Evolutionary conservation across 2,113 vertebrate genomes (phyloP).

Genomic region (Mustela lutreola): DNA sequence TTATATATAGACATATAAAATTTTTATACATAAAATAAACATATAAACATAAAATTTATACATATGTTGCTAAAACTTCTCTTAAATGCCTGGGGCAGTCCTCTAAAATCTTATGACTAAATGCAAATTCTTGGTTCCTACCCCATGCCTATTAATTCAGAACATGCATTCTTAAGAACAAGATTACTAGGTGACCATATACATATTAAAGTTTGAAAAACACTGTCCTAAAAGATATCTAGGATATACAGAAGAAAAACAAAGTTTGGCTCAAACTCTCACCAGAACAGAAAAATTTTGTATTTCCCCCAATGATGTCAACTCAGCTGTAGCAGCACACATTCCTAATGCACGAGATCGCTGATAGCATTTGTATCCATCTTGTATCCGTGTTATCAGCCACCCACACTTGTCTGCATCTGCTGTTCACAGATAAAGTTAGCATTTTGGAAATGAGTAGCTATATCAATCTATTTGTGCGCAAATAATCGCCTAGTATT

Average conservation of each 20-base stretch:
- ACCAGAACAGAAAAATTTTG: neutral
- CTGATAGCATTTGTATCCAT: conserved; percentile 71
- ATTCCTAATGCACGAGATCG: conserved; percentile 50
- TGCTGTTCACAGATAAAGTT: conserved; percentile 84
- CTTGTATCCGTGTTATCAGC: conserved; percentile 64
- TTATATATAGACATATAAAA: too few species aligned
- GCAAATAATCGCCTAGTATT: conserved; percentile 82
- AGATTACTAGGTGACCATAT: neutral
- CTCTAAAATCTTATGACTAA: neutral
- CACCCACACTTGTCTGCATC: conserved; percentile 59
- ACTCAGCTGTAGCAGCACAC: neutral
- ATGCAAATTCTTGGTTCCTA: too few species aligned
- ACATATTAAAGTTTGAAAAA: neutral
- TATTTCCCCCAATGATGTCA: conserved; percentile 32
- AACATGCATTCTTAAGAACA: neutral
- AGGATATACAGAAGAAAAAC: neutral
- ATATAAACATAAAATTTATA: too few species aligned
- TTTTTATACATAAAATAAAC: too few species aligned
- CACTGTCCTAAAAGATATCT: neutral
- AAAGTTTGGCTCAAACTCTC: neutral
- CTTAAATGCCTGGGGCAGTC: neutral
- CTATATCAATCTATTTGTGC: conserved; percentile 80
- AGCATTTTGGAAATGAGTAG: conserved; percentile 79
- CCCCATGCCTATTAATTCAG: too few species aligned
- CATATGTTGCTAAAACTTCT: neutral